Evolutionary conservation across 2,113 vertebrate genomes (phyloP).

Genomic region (Paralichthys olivaceus): DNA sequence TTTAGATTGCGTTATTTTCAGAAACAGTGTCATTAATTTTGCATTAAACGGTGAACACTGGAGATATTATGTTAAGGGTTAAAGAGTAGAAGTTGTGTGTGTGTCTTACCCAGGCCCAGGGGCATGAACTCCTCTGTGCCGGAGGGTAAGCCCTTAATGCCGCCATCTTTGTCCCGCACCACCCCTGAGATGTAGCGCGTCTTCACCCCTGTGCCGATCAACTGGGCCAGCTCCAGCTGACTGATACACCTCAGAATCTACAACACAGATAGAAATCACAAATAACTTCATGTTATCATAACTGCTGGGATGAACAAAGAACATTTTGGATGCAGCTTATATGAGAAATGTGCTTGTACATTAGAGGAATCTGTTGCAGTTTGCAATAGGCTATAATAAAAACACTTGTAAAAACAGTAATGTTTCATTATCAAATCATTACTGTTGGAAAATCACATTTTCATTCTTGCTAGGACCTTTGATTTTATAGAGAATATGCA

Average conservation of each 20-base stretch:
- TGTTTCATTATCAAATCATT: no score
- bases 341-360: background rate
- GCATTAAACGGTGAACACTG: background rate
- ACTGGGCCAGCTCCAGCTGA: slow-evolving; percentile 95
- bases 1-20: background rate
- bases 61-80: background rate
- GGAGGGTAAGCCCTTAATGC: slow-evolving; percentile 85
- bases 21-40: background rate
- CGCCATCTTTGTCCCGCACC: slow-evolving; percentile 88
- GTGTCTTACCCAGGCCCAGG: slow-evolving; percentile 88
- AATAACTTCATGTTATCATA: background rate
- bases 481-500: no score
- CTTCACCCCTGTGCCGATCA: slow-evolving; percentile 97
- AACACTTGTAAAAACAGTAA: no score
- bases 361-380: no score
- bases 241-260: slow-evolving; percentile 98
- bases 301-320: no score
- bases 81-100: background rate
- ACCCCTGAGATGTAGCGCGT: slow-evolving; percentile 94
- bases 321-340: background rate
- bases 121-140: slow-evolving; percentile 96
- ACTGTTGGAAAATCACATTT: no score
- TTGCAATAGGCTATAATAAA: no score
- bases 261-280: background rate
- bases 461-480: no score